These are phyloP conservation scores for Holcopasites calliopsidis DNA, from an alignment of 1,140 invertebrate species.

Conservation along the genomic window DNA sequence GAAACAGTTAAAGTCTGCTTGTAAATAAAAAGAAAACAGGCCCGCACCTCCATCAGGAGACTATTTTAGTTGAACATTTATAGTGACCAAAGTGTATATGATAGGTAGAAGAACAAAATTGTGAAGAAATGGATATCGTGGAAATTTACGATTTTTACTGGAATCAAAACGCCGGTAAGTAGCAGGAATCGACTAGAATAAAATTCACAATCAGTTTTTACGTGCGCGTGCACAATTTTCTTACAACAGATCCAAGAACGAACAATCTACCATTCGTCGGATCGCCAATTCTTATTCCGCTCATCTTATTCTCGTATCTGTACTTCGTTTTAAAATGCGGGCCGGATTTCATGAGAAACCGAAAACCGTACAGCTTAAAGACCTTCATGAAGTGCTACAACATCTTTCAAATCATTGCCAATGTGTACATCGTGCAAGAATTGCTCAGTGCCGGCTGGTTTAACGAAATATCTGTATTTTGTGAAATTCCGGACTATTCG, in stretches of 20 bases:
- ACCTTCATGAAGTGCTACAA: constrained; percentile 82
- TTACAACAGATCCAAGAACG: constrained; percentile 50
- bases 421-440: constrained; percentile 76
- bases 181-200: no score
- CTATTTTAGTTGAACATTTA: no score
- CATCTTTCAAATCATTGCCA: constrained; percentile 80
- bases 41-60: no score
- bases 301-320: constrained; percentile 70
- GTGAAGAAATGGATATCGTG: neutral
- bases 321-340: constrained; percentile 78
- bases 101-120: no score
- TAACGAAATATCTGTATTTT: constrained; percentile 56
- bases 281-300: constrained; percentile 16
- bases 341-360: constrained; percentile 82
- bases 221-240: no score
- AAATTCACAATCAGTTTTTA: constrained; percentile 6
- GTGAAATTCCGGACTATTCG: constrained; percentile 46
- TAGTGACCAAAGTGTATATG: no score
- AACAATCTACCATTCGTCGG: constrained; percentile 11
- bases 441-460: constrained; percentile 60
- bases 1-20: no score
- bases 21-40: no score
- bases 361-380: constrained; percentile 82
- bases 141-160: constrained; percentile 17
- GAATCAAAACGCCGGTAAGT: constrained; percentile 14